Base-by-base conservation (phyloP, 2,888 invertebrate genomes). In the Halictus ligatus region DNA sequence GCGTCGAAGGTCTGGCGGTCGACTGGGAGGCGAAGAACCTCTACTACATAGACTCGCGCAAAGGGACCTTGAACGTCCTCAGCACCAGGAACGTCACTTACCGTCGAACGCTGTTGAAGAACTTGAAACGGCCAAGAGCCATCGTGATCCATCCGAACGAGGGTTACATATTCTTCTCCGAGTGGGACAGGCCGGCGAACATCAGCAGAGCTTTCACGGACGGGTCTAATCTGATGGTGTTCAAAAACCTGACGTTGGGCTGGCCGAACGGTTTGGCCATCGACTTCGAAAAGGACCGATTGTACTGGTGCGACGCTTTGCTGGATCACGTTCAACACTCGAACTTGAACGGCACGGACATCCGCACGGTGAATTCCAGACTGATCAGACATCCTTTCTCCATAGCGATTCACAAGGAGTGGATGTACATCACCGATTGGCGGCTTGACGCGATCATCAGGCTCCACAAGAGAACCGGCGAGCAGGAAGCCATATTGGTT, bases 371-470 rank as follows among this genome's bases (percentile, higher is more conserved):
- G 0, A 98, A 97, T 92, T 98, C 98, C 0, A 96, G 97, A 76
- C 95, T 98, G 15, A 98, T 98, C 79, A 96, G 98, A 78, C 98
- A 98, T 96, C 99, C 98, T 0, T 98, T 98, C 96, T 99, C 98
- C 7, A 98, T 99, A 72, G 98, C 98, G 0, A 98, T 99, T 84
- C 97, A 98, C 94, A 97, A 97, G 88, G 98, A 98, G 43, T 98
- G 98, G 96, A 98, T 99, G 97, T 99, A 99, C 95, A 99, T 99
- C 74, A 99, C 99, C 0, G 99, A 99, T 95, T 99, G 99, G 99
- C 96, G 99, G 75, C 95, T 99, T 74, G 99, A 99, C 94, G 99
- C 99, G 0, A 99, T 99, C 79, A 97, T 99, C 18, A 96, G 98
- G 40, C 96, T 99, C 88, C 97, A 99, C 94, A 99, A 99, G 95